A percentile compares a stretch with the other conserved stretches of the same genome.
These are phyloP conservation scores for Dendrolimus punctatus DNA, from an alignment of 1,140 invertebrate genomes.

Conservation along the genomic window DNA sequence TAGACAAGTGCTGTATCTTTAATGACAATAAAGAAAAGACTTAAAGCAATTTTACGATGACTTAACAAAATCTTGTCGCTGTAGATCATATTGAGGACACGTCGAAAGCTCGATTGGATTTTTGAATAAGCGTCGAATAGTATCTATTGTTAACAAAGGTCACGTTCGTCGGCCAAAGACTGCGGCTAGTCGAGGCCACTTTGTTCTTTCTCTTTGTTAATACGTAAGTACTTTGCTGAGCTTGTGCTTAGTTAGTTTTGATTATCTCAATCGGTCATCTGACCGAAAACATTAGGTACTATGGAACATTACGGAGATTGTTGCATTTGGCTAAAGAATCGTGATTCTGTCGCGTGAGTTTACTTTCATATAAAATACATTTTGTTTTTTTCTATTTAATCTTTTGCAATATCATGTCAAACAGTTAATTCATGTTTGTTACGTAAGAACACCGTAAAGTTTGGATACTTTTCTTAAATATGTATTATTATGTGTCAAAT, in stretches of 20 bases:
- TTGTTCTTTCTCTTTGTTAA: constrained; percentile 19
- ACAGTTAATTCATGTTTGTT: too few species aligned
- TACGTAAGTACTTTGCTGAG: constrained; percentile 7
- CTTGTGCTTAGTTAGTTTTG: neutral
- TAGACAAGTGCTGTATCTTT: too few species aligned
- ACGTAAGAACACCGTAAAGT: too few species aligned
- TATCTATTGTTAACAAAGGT: constrained; percentile 54
- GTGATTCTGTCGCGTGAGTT: neutral
- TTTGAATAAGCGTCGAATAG: constrained; percentile 32
- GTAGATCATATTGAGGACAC: constrained; percentile 21
- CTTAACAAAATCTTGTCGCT: constrained; percentile 2
- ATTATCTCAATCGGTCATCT: too few species aligned
- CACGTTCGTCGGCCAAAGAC: constrained; percentile 31
- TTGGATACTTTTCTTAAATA: too few species aligned
- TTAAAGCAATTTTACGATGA: too few species aligned
- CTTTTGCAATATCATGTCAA: too few species aligned
- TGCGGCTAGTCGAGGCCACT: constrained; percentile 28
- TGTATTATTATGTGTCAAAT: too few species aligned
- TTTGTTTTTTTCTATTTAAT: too few species aligned
- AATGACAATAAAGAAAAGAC: too few species aligned
- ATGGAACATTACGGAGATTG: neutral
- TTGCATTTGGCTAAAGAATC: constrained; percentile 12
- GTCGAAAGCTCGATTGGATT: constrained; percentile 41
- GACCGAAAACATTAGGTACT: too few species aligned
- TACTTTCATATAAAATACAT: too few species aligned